Evolutionary conservation across 2,113 vertebrate genomes (phyloP).

Genomic region (Dicaeum eximium): DNA sequence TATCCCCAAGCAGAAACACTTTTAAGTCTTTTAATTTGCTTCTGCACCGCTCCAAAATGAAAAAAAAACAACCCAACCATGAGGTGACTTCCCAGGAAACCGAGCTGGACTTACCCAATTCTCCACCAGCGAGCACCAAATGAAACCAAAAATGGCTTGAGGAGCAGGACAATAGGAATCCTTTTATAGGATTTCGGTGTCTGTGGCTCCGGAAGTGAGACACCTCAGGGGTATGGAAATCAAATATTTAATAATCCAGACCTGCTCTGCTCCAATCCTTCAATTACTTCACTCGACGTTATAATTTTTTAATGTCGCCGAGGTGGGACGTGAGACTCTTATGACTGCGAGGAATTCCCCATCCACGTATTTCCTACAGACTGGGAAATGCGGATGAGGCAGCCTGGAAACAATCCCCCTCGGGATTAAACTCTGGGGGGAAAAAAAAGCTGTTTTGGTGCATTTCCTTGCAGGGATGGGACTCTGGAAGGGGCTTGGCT

Average conservation of each 20-base stretch:
- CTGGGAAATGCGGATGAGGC: neutral
- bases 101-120: slow-evolving; percentile 13
- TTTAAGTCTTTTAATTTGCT: neutral
- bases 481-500: accelerated
- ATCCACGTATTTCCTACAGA: neutral
- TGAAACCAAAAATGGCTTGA: neutral
- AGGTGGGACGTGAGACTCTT: neutral
- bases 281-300: neutral
- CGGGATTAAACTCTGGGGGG: neutral
- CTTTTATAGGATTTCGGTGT: slow-evolving; percentile 19
- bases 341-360: neutral
- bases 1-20: neutral
- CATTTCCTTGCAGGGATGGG: neutral
- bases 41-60: neutral
- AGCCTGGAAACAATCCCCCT: slow-evolving; percentile 17
- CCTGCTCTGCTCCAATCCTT: neutral
- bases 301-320: neutral
- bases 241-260: slow-evolving; percentile 20
- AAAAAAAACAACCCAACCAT: neutral
- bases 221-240: slow-evolving; percentile 44
- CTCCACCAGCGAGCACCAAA: neutral
- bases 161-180: neutral
- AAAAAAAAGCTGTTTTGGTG: neutral
- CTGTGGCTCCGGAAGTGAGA: slow-evolving; percentile 20
- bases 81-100: neutral